Base-by-base conservation (phyloP, 1,140 invertebrate species). In the Philotrypesis tridentata region DNA sequence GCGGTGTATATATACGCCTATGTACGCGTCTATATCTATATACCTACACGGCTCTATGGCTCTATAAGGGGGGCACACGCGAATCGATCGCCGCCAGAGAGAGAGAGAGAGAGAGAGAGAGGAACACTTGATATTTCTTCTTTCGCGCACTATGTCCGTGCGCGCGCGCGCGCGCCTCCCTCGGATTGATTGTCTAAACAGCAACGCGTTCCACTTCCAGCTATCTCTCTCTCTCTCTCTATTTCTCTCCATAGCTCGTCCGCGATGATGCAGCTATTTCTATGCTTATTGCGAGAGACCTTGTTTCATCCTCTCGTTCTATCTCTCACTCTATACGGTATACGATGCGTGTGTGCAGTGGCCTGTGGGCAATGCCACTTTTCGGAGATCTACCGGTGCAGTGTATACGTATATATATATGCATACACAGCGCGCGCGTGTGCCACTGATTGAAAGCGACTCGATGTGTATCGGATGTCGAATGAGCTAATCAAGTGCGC, bases 41-140 rank as follows among this genome's bases (percentile, higher is more conserved):
- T n/a, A n/a, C n/a, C n/a, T n/a, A n/a, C n/a, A n/a, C n/a, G n/a
- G n/a, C n/a, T n/a, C n/a, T n/a, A n/a, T n/a, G n/a, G n/a, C n/a
- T n/a, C n/a, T n/a, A n/a, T n/a, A n/a, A n/a, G n/a, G n/a, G n/a
- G n/a, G n/a, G n/a, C n/a, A n/a, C n/a, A n/a, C n/a, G n/a, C n/a
- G n/a, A n/a, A n/a, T n/a, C n/a, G n/a, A n/a, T n/a, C n/a, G n/a
- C n/a, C n/a, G n/a, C n/a, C n/a, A n/a, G n/a, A n/a, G n/a, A n/a
- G n/a, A n/a, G n/a, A n/a, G n/a, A n/a, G n/a, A n/a, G n/a, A n/a
- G n/a, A n/a, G 11, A 21, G n/a, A 40, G 63, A 12, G 14, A 9
- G n/a, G n/a, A n/a, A n/a, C n/a, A 80, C n/a, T 65, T 80, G 33
- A 80, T 67, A 65, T 74, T 74, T 74, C 55, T 73, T 33, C 25